Conservation (phyloP, 2,797 vertebrate species). For the Tapera naevia region DNA sequence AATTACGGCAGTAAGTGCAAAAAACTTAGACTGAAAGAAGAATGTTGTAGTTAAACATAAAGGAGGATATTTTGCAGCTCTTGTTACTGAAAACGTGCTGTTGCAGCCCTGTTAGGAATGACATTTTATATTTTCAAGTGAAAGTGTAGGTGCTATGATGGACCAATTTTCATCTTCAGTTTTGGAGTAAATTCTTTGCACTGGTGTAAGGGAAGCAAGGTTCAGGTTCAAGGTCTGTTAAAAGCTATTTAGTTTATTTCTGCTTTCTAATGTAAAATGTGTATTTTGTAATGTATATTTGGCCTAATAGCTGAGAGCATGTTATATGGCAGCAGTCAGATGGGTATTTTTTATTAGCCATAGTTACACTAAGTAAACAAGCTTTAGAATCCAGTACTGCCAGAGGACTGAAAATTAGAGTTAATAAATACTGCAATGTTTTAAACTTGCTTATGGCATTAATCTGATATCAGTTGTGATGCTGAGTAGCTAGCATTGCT, state of each 20-base stretch:
- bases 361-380: background rate
- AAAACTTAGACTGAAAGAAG: background rate
- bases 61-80: background rate
- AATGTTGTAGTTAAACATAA: background rate
- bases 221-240: background rate
- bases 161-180: background rate
- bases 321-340: background rate
- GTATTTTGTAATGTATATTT: background rate
- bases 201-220: background rate
- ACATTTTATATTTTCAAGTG: background rate
- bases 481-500: background rate
- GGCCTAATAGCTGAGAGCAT: background rate
- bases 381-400: background rate
- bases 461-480: background rate
- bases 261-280: background rate
- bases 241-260: background rate
- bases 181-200: background rate
- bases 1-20: background rate
- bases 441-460: background rate
- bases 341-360: background rate
- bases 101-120: background rate
- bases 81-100: background rate
- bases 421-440: background rate
- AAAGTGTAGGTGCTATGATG: background rate
- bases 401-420: background rate